A percentile compares a stretch with the other conserved stretches of the same genome.
These are phyloP conservation scores for Plectrocnemia conspersa DNA, from an alignment of 1,140 invertebrate genomes.

Conservation along the genomic window DNA sequence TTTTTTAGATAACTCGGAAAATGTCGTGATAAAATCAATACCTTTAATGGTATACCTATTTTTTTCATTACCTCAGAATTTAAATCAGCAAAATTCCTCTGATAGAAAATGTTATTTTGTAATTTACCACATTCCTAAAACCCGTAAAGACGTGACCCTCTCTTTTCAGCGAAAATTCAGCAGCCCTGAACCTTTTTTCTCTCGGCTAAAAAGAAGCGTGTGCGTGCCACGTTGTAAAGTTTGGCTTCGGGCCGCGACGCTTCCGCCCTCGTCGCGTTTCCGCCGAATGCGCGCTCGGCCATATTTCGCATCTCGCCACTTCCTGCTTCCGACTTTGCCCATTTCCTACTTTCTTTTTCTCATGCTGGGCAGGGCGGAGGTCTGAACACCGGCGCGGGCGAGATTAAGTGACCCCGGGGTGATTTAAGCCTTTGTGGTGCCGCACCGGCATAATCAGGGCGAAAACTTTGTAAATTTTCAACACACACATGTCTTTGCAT, in stretches of 20 bases:
- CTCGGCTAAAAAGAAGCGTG: neutral
- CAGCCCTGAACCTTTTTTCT: no score
- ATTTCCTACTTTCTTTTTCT: slow-evolving; percentile 17
- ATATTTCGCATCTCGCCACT: slow-evolving; percentile 19
- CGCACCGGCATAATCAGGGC: neutral
- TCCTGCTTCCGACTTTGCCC: slow-evolving; percentile 21
- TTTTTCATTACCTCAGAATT: no score
- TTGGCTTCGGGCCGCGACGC: neutral
- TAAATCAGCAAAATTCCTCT: no score
- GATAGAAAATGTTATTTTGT: no score
- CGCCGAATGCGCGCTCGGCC: slow-evolving; percentile 12
- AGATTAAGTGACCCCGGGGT: neutral
- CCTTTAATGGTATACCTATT: no score
- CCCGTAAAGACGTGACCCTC: no score
- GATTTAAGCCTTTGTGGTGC: slow-evolving; percentile 19
- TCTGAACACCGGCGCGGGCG: no score
- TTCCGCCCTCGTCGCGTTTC: slow-evolving; percentile 5
- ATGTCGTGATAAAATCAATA: no score
- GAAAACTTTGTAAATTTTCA: slow-evolving; percentile 13
- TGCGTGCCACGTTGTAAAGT: neutral
- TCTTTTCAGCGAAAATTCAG: no score
- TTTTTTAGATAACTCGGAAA: no score
- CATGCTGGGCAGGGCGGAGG: no score
- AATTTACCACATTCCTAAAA: no score
- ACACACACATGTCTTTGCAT: slow-evolving; percentile 13